phyloP scores from a whole-genome alignment of 2,113 vertebrate genomes.

The Rostratula benghalensis region DNA sequence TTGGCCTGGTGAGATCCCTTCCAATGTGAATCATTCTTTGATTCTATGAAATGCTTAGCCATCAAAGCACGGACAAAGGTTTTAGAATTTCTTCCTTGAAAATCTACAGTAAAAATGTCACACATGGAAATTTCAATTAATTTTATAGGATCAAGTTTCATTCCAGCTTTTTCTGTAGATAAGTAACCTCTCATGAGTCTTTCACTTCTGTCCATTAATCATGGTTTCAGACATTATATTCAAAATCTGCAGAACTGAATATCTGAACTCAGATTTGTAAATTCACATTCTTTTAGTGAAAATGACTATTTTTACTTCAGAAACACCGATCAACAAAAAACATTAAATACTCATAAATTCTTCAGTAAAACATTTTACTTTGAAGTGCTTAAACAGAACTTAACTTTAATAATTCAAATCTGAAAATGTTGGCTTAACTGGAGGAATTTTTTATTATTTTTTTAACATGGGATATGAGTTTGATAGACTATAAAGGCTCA shows the following conservation, averaged over 20 bases:
- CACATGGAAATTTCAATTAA: background rate
- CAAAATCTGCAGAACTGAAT: background rate
- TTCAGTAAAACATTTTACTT: background rate
- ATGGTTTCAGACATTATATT: background rate
- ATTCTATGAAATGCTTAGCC: background rate
- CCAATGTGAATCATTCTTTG: background rate
- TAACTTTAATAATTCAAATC: background rate
- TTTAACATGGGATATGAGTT: background rate
- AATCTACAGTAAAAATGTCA: background rate
- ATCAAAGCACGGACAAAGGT: background rate
- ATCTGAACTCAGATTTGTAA: background rate
- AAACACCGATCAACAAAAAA: background rate
- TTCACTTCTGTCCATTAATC: background rate
- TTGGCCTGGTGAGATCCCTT: background rate
- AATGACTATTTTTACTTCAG: background rate
- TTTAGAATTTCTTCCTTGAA: background rate
- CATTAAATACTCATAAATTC: background rate
- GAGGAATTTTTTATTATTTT: background rate
- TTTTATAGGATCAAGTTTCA: background rate
- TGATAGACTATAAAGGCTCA: background rate
- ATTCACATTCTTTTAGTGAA: background rate
- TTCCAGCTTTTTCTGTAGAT: background rate
- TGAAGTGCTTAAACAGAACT: background rate
- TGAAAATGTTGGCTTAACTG: background rate
- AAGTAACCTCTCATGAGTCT: background rate